These are phyloP conservation scores for Sphinx pinastri DNA, from an alignment of 2,888 invertebrate species.

Conservation along the genomic window DNA sequence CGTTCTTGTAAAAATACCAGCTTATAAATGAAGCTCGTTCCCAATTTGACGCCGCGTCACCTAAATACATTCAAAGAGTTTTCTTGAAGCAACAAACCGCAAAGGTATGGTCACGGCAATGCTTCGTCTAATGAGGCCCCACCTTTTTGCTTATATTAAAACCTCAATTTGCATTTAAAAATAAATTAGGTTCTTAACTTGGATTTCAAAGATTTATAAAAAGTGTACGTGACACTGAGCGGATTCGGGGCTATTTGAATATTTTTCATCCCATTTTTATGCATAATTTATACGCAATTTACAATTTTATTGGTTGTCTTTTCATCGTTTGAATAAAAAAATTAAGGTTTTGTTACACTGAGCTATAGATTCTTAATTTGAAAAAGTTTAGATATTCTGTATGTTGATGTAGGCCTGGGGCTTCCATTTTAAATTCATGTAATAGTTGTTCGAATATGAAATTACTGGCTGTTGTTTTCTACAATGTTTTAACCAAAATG, in stretches of 20 bases:
- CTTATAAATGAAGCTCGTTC: too few species aligned
- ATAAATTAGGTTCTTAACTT: constrained; percentile 38
- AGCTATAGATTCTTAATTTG: background rate
- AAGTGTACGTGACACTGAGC: constrained; percentile 31
- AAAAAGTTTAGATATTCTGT: background rate
- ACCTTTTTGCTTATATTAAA: constrained; percentile 17
- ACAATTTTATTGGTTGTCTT: constrained; percentile 28
- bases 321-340: constrained; percentile 18
- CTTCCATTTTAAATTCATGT: too few species aligned
- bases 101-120: background rate
- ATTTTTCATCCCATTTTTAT: constrained; percentile 31
- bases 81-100: background rate
- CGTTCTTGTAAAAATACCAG: too few species aligned
- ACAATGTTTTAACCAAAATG: too few species aligned
- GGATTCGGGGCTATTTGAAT: constrained; percentile 34
- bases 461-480: too few species aligned
- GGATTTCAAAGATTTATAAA: constrained; percentile 43
- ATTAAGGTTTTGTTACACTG: constrained; percentile 9
- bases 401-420: too few species aligned
- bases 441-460: too few species aligned
- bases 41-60: background rate
- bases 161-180: constrained; percentile 42
- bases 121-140: background rate
- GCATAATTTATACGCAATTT: constrained; percentile 31
- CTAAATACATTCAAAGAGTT: constrained; percentile 1